phyloP scores from a whole-genome alignment of 2,888 invertebrate genomes.

The Xylota sylvarum region DNA sequence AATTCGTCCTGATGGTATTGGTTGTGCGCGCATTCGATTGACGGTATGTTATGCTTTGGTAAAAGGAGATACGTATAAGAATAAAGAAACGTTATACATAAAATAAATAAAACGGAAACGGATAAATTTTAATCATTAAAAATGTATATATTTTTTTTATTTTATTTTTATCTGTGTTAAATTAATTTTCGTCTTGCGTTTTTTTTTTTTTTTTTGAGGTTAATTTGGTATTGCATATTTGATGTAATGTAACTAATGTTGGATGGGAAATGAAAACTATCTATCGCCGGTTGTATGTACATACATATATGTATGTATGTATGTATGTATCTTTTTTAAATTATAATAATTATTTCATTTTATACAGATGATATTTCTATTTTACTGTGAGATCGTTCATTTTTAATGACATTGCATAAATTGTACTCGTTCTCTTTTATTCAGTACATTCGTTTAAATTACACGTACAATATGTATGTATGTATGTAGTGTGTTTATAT shows the following conservation, averaged over 20 bases:
- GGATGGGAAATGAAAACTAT: not conserved
- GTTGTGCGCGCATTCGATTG: constrained; percentile 23
- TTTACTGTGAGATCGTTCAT: not conserved
- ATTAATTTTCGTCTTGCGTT: not conserved
- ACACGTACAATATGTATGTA: not conserved
- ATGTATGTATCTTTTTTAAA: constrained; percentile 20
- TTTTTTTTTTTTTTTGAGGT: constrained; percentile 12
- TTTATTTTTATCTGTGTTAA: not conserved
- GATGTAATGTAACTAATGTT: not conserved
- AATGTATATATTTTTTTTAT: constrained; percentile 44
- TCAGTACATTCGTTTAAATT: not conserved
- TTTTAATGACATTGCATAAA: constrained; percentile 5
- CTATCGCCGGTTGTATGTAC: too few relatives aligned
- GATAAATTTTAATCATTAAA: constrained; percentile 68
- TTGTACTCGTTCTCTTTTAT: constrained; percentile 17
- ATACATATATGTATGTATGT: not conserved
- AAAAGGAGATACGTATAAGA: constrained; percentile 39
- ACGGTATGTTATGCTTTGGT: constrained; percentile 11
- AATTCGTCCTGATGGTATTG: constrained; percentile 49
- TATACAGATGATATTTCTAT: constrained; percentile 10
- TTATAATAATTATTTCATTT: constrained; percentile 26
- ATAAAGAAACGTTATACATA: constrained; percentile 68
- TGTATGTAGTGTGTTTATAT: not conserved
- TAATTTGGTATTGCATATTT: not conserved
- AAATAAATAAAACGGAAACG: constrained; percentile 44